Evolutionary conservation across 2,113 vertebrate species (phyloP).

Genomic region (Dolichallabes microphthalmus): DNA sequence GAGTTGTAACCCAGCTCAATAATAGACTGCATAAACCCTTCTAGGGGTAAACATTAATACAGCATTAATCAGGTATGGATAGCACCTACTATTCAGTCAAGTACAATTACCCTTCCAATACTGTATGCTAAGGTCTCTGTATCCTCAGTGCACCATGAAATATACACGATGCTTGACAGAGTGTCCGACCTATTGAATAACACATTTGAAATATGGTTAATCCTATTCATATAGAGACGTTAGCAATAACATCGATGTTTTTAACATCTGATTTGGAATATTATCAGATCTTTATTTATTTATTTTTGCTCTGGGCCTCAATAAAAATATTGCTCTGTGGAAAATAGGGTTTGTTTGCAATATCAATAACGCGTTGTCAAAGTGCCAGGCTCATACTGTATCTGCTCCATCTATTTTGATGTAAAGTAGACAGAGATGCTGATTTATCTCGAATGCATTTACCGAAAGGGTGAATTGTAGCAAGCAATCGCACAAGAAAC

Average conservation of each 20-base stretch:
- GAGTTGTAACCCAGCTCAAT: not conserved
- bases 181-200: not conserved
- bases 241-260: not conserved
- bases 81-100: not conserved
- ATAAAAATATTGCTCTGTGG: not conserved
- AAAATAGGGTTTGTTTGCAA: not conserved
- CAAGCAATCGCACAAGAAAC: not conserved
- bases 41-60: conserved; percentile 1
- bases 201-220: not conserved
- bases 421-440: not conserved
- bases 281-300: not conserved
- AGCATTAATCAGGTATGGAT: conserved; percentile 13
- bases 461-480: not conserved
- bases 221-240: not conserved
- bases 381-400: not conserved
- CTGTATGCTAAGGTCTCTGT: not conserved
- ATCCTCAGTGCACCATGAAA: not conserved
- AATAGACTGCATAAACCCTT: not conserved
- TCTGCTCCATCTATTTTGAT: not conserved
- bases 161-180: not conserved
- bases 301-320: not conserved
- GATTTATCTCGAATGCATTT: not conserved
- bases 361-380: not conserved
- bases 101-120: not conserved
- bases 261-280: not conserved